Evolutionary conservation across 2,888 invertebrate genomes (phyloP).

Genomic region (Lydus trimaculatus): DNA sequence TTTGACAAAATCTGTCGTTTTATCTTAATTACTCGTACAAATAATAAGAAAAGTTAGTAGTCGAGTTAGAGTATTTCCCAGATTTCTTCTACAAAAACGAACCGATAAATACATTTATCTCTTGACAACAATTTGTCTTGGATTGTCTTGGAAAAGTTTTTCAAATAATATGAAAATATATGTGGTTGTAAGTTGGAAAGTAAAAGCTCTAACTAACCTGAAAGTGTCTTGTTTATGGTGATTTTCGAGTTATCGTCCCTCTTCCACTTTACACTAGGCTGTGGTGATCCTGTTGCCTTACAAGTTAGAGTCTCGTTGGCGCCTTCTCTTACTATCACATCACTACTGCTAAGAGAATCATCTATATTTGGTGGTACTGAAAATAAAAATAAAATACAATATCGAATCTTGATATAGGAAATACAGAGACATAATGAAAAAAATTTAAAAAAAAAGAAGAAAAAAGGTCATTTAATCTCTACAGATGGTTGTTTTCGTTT

Average conservation of each 20-base stretch:
- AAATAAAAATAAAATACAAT: conserved; percentile 34
- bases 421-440: not conserved
- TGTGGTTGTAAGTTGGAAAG: conserved; percentile 28
- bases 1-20: no score
- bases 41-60: no score
- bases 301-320: conserved; percentile 89
- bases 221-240: conserved; percentile 82
- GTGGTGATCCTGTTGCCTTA: conserved; percentile 88
- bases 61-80: not conserved
- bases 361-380: conserved; percentile 92
- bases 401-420: not conserved
- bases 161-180: conserved; percentile 29
- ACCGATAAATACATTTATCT: conserved; percentile 23
- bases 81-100: not conserved
- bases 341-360: conserved; percentile 88
- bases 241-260: conserved; percentile 88
- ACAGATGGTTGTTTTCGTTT: not conserved
- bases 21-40: no score
- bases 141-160: conserved; percentile 22
- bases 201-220: conserved; percentile 64
- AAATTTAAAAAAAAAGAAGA: not conserved
- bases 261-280: conserved; percentile 90
- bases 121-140: conserved; percentile 20
- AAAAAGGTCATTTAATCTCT: not conserved
- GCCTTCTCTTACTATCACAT: conserved; percentile 89